Conservation (phyloP, 2,888 invertebrate genomes). For the Strigamia transsilvanica region DNA sequence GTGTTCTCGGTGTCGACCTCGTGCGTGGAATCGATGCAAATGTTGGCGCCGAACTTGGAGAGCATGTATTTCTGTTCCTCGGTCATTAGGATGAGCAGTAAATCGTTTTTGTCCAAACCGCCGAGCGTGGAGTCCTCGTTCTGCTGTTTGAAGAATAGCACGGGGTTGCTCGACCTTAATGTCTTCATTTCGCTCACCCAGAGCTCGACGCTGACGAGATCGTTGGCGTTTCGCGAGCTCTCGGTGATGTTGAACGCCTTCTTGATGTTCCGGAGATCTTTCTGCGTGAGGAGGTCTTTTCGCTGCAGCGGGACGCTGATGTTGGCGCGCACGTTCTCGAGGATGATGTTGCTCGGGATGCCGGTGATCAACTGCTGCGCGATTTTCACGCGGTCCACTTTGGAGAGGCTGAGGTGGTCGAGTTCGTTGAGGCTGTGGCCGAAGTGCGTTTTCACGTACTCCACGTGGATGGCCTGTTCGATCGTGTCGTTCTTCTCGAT, state of each 20-base stretch:
- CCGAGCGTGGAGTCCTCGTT: neutral
- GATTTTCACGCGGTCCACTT: neutral
- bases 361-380: neutral
- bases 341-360: neutral
- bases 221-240: neutral
- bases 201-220: constrained; percentile 21
- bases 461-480: neutral
- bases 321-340: constrained; percentile 13
- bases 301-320: neutral
- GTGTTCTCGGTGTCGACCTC: constrained; percentile 27
- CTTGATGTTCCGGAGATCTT: constrained; percentile 24
- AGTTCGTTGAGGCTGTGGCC: constrained; percentile 24
- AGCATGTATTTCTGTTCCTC: constrained; percentile 54
- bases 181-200: constrained; percentile 37
- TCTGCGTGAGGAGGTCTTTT: constrained; percentile 12
- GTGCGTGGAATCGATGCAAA: constrained; percentile 55
- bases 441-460: constrained; percentile 50
- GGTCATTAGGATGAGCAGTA: constrained; percentile 55
- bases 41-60: constrained; percentile 50
- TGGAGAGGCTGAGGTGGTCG: neutral
- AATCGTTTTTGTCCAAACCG: constrained; percentile 20
- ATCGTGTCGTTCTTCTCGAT: neutral
- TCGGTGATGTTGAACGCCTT: constrained; percentile 19
- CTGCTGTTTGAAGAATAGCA: constrained; percentile 42
- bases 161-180: constrained; percentile 2